These are phyloP conservation scores for Oegoconia quadripuncta DNA, from an alignment of 2,888 invertebrate species.

Conservation along the genomic window DNA sequence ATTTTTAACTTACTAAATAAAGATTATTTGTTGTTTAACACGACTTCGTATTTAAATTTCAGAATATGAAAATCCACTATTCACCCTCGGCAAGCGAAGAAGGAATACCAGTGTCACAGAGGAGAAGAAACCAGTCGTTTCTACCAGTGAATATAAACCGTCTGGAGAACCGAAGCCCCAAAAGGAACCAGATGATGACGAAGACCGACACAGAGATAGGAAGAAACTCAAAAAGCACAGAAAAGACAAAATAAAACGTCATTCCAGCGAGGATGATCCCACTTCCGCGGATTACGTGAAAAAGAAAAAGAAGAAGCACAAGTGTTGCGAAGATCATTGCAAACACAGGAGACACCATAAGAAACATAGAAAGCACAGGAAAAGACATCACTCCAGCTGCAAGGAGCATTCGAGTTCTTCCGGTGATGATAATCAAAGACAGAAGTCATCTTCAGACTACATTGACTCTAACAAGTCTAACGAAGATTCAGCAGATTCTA, in stretches of 20 bases:
- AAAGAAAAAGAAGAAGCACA: conserved; percentile 84
- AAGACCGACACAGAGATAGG: conserved; percentile 78
- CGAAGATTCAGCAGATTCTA: conserved; percentile 65
- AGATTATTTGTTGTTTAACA: background rate
- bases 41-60: conserved; percentile 19
- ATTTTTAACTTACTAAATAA: background rate
- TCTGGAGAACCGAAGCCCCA: conserved; percentile 5
- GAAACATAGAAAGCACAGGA: conserved; percentile 88
- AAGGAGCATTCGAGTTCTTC: conserved; percentile 74
- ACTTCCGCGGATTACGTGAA: conserved; percentile 69
- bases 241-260: conserved; percentile 80
- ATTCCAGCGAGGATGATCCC: conserved; percentile 65
- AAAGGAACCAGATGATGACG: conserved; percentile 50
- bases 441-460: conserved; percentile 61
- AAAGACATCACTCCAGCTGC: conserved; percentile 81
- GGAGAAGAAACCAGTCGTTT: conserved; percentile 64
- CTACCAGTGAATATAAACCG: conserved; percentile 23
- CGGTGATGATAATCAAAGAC: conserved; percentile 68
- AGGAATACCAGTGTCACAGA: conserved; percentile 83
- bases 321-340: conserved; percentile 83
- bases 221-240: conserved; percentile 84
- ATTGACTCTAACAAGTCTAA: conserved; percentile 67
- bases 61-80: conserved; percentile 92
- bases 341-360: conserved; percentile 87
- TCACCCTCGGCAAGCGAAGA: conserved; percentile 87